phyloP scores from a whole-genome alignment of 2,797 vertebrate genomes.

The Netta rufina region DNA sequence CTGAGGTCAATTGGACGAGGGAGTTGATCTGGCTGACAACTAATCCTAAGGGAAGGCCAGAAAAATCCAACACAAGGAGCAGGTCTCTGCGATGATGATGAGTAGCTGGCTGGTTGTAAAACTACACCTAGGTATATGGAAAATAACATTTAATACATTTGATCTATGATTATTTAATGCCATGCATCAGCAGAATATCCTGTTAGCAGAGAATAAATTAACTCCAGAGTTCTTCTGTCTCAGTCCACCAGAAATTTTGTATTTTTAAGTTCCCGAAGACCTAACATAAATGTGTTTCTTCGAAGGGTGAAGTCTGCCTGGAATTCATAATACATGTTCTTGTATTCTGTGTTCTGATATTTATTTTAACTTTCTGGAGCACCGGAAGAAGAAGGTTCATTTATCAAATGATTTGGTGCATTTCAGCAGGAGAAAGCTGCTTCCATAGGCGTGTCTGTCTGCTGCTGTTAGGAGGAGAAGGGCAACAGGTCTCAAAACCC shows the following conservation, averaged over 20 bases:
- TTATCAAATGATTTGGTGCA: background rate
- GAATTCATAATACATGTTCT: background rate
- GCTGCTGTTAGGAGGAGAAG: slow-evolving; percentile 10
- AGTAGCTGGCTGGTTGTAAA: background rate
- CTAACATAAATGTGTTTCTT: slow-evolving; percentile 12
- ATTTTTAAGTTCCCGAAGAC: slow-evolving; percentile 21
- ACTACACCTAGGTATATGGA: background rate
- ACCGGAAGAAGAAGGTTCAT: slow-evolving; percentile 20
- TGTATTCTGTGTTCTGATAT: slow-evolving; percentile 2
- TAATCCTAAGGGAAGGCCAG: background rate
- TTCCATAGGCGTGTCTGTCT: slow-evolving; percentile 7
- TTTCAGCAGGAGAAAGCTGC: slow-evolving; percentile 15
- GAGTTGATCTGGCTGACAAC: background rate
- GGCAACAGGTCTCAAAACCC: slow-evolving; percentile 8
- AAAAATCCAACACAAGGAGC: background rate
- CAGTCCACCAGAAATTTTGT: background rate
- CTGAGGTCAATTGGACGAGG: background rate
- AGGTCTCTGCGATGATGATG: background rate
- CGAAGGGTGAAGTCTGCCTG: background rate
- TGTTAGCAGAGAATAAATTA: slow-evolving; percentile 18
- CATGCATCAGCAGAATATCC: background rate
- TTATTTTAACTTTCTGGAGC: slow-evolving; percentile 37
- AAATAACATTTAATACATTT: slow-evolving; percentile 11
- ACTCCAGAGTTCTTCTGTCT: background rate
- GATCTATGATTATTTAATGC: background rate